phyloP scores from a whole-genome alignment of 1,140 invertebrate genomes.

The Formica exsecta region DNA sequence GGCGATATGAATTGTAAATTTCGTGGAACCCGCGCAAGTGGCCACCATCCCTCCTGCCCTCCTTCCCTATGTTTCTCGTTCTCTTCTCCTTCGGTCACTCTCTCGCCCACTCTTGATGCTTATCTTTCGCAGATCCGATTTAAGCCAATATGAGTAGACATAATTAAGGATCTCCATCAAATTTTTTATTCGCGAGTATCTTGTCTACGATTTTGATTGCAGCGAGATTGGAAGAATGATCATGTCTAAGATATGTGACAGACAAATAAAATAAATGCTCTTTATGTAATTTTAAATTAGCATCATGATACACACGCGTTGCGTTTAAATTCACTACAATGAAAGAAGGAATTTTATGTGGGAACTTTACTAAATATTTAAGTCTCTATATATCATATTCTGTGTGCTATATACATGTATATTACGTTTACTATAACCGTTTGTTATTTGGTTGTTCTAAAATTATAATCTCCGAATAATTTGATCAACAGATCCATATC shows the following conservation, averaged over 20 bases:
- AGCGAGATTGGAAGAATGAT: background rate
- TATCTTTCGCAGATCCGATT: constrained; percentile 16
- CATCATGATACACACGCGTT: background rate
- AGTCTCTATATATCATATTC: background rate
- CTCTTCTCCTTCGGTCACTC: constrained; percentile 23
- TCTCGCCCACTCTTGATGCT: background rate
- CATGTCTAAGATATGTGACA: too few species aligned
- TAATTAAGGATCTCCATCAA: constrained; percentile 55
- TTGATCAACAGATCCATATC: constrained; percentile 91
- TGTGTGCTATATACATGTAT: background rate
- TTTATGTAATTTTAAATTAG: constrained; percentile 3
- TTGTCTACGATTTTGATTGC: background rate
- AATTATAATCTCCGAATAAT: background rate
- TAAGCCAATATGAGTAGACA: constrained; percentile 17
- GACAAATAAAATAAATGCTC: background rate
- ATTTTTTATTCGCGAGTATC: background rate
- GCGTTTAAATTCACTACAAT: background rate
- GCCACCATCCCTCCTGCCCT: constrained; percentile 7
- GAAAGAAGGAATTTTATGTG: background rate
- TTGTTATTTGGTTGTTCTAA: background rate
- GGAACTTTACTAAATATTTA: background rate
- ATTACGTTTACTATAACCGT: background rate
- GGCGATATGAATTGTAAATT: constrained; percentile 83
- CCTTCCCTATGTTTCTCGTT: constrained; percentile 43
- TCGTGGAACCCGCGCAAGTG: constrained; percentile 48